Conservation (phyloP, 1,140 invertebrate genomes). For the Drosophila oshimai region DNA sequence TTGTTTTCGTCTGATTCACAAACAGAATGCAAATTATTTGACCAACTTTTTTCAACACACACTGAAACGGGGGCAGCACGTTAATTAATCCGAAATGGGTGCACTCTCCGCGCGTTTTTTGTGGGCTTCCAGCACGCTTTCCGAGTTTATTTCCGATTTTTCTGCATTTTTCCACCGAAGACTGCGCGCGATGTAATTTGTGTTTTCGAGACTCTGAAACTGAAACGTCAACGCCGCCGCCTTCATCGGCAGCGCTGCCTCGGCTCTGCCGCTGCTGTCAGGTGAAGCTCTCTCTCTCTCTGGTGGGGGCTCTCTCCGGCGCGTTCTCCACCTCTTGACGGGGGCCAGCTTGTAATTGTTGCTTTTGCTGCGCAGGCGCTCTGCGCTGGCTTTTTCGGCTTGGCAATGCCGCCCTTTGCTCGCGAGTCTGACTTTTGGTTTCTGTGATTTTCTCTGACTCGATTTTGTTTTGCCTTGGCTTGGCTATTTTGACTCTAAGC, state of each 20-base stretch:
- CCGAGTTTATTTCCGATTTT: conserved; percentile 46
- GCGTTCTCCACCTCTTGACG: conserved; percentile 9
- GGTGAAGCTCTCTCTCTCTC: conserved; percentile 28
- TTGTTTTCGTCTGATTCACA: neutral
- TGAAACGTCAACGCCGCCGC: conserved; percentile 62
- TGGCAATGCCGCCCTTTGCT: conserved; percentile 42
- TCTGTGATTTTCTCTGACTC: conserved; percentile 12
- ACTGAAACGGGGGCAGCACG: conserved; percentile 3
- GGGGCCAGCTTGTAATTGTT: conserved; percentile 39
- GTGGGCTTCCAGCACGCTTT: conserved; percentile 40
- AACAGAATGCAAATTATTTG: neutral
- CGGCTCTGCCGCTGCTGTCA: conserved; percentile 30
- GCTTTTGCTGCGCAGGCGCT: conserved; percentile 56
- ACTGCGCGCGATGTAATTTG: conserved; percentile 72
- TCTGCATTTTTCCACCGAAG: conserved; percentile 61
- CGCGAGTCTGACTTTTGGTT: conserved; percentile 21
- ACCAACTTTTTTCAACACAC: neutral
- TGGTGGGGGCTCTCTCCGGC: neutral
- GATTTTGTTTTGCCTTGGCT: conserved; percentile 31
- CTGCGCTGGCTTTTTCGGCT: conserved; percentile 26
- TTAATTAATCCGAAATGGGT: conserved; percentile 2
- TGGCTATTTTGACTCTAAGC: conserved; percentile 9
- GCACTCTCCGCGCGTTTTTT: conserved; percentile 1
- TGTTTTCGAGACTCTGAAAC: conserved; percentile 67
- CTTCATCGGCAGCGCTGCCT: conserved; percentile 36